These are phyloP conservation scores for Pseudachorutes palmiensis DNA, from an alignment of 1,140 invertebrate genomes.

Conservation along the genomic window DNA sequence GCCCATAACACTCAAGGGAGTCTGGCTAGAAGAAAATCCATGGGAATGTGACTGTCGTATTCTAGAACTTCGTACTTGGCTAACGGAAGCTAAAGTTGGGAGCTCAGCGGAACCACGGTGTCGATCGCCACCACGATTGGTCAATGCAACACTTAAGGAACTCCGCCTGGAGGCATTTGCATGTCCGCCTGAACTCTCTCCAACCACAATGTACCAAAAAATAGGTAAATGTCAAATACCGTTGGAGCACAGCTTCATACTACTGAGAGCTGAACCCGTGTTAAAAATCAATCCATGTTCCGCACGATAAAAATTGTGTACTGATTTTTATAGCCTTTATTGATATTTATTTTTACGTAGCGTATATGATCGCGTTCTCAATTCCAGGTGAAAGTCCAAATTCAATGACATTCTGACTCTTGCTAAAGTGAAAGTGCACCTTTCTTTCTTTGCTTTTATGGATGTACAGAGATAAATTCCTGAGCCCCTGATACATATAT, in stretches of 20 bases:
- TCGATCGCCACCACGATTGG: constrained; percentile 56
- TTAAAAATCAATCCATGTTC: no score
- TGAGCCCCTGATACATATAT: not conserved
- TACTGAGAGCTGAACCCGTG: no score
- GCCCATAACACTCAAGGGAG: constrained; percentile 61
- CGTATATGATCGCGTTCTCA: no score
- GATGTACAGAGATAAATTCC: no score
- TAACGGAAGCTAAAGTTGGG: constrained; percentile 62
- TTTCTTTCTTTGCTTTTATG: no score
- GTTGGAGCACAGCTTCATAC: not conserved
- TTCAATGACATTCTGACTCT: not conserved
- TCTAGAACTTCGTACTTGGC: constrained; percentile 64
- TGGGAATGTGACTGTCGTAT: constrained; percentile 82
- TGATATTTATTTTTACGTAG: no score
- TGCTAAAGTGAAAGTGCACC: not conserved
- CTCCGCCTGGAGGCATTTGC: constrained; percentile 66
- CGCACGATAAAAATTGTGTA: no score
- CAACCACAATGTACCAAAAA: constrained; percentile 61
- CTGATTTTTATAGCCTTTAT: no score
- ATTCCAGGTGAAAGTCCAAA: not conserved
- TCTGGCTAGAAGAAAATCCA: constrained; percentile 74
- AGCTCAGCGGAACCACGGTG: constrained; percentile 60
- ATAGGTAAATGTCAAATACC: constrained; percentile 47
- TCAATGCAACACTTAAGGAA: constrained; percentile 57
- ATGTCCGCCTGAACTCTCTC: constrained; percentile 67